These are phyloP conservation scores for Shargacucullia verbasci DNA, from an alignment of 2,888 invertebrate species.

Conservation along the genomic window DNA sequence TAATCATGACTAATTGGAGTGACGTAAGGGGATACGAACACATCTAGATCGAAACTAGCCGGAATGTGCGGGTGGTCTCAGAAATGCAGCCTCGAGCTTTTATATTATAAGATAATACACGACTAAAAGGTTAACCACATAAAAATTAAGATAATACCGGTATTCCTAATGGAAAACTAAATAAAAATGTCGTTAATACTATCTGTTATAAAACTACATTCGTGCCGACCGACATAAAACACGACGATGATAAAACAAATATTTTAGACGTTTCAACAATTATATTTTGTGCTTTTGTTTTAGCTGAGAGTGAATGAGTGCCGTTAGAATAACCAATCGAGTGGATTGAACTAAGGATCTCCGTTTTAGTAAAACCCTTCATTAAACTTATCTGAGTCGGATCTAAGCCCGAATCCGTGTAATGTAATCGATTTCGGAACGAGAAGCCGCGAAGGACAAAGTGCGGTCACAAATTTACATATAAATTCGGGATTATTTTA, in stretches of 20 bases:
- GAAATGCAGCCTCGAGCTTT: conserved; percentile 68
- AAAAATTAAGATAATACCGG: conserved; percentile 81
- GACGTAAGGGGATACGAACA: conserved; percentile 69
- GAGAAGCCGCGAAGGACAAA: conserved; percentile 85
- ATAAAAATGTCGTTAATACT: conserved; percentile 70
- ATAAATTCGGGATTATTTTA: conserved; percentile 88
- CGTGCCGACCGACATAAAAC: conserved; percentile 64
- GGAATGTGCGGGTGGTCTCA: conserved; percentile 79
- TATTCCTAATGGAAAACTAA: conserved; percentile 69
- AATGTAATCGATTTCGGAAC: conserved; percentile 85
- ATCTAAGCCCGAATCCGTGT: conserved; percentile 83
- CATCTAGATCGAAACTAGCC: conserved; percentile 59
- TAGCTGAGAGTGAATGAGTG: conserved; percentile 34
- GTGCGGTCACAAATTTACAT: conserved; percentile 87
- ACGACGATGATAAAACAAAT: conserved; percentile 62
- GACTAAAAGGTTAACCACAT: conserved; percentile 78
- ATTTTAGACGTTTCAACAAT: conserved; percentile 52
- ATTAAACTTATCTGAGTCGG: conserved; percentile 82
- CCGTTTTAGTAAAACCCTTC: conserved; percentile 80
- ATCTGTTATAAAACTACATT: conserved; percentile 68
- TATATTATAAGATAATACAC: conserved; percentile 74
- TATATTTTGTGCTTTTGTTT: conserved; percentile 46
- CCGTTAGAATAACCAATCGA: conserved; percentile 72
- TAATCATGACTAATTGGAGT: conserved; percentile 87
- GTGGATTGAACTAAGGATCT: conserved; percentile 74